Evolutionary conservation across 2,113 vertebrate genomes (phyloP), one percentile per base, ranked within the genome.

Genomic region (Nibea coibor): DNA sequence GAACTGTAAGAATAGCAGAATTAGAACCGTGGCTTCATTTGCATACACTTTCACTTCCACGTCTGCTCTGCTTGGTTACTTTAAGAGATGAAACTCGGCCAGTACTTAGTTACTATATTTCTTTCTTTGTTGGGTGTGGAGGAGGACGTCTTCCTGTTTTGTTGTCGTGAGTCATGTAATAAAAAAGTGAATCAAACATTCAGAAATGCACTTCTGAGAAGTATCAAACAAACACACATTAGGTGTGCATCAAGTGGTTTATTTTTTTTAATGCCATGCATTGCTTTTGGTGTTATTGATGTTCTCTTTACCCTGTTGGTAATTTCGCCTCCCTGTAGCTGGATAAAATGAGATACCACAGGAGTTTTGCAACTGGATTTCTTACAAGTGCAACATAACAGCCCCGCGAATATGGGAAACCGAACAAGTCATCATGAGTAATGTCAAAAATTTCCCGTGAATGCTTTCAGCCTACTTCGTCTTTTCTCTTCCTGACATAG

Each of bases 401-500:
- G 19, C 2, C 50, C 50, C 39, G 59, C 39, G 50, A 68, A 65
- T 76, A 31, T 69, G 61, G 19, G 82, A 72, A 66, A 22, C n/a
- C 1, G 10, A 79, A 58, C 28, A n/a, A 20, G 47, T 28, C 43
- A 0, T 45, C 26, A 28, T 3, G 61, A 35, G 45, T 16, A 3
- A 79, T 71, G 66, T 78, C n/a, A 72, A 31, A 31, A 65, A 28
- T 71, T 61, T 80, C 66, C 67, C 56, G 71, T 45, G n/a, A 80
- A 64, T 75, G 80, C 87, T 84, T 85, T 85, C 72, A 73, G 24
- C 28, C 56, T 63, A 1, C 56, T 28, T 79, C 10, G 8, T 58
- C 22, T 22, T 58, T 65, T 24, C 47, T 42, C 54, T 76, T 75
- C 80, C 83, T 50, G 59, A 61, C 43, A 81, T n/a, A 66, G 75